Percentiles rank a stretch among this genome's conserved stretches.
These are phyloP conservation scores for Hippocampus guttulatus DNA, from an alignment of 2,113 vertebrate genomes.

Conservation along the genomic window DNA sequence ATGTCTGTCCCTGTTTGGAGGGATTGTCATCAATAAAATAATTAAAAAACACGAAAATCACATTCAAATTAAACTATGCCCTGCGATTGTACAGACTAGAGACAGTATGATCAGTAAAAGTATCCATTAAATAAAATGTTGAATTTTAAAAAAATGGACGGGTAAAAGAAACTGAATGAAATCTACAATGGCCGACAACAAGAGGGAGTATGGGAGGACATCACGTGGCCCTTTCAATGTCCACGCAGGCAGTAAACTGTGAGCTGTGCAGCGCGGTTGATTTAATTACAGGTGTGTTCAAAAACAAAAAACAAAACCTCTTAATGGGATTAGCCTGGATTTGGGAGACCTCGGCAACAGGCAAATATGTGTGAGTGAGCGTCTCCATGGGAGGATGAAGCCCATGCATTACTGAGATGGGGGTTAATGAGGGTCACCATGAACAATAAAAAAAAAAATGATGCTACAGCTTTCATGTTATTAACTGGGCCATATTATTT, in stretches of 20 bases:
- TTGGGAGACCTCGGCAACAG: conserved; percentile 7
- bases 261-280: conserved; percentile 1
- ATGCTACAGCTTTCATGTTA: neutral
- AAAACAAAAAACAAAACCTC: conserved; percentile 23
- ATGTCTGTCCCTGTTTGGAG: neutral
- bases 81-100: neutral
- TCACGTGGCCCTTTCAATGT: neutral
- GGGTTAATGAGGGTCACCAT: conserved; percentile 17
- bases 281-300: conserved; percentile 54
- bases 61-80: neutral
- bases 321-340: conserved; percentile 31
- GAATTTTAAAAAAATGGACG: neutral
- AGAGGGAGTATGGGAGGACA: neutral
- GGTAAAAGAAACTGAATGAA: neutral
- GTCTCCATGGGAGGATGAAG: conserved; percentile 28
- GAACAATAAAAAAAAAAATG: neutral
- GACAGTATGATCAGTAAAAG: neutral
- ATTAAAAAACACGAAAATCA: neutral
- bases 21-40: neutral
- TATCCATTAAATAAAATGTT: neutral
- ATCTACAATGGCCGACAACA: neutral
- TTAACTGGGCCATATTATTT: neutral
- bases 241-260: neutral
- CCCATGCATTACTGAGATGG: conserved; percentile 46
- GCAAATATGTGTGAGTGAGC: conserved; percentile 17